These are phyloP conservation scores for Neodontobutis hainanensis DNA, from an alignment of 2,113 vertebrate genomes.

Conservation along the genomic window DNA sequence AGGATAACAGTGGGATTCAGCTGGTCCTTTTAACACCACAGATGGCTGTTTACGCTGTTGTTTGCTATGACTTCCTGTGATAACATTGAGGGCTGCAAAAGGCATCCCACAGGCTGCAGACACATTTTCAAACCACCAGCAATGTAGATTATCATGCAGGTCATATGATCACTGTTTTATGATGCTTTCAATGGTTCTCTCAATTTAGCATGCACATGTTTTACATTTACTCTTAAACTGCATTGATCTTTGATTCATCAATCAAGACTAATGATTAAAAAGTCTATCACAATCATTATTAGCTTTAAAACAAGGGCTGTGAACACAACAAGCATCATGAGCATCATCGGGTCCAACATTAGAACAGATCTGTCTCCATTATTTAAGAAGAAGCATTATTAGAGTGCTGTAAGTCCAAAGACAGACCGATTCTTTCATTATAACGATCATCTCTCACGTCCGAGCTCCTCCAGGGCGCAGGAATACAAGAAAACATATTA, in stretches of 20 bases:
- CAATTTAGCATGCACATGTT: neutral
- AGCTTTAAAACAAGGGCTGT: too few species aligned
- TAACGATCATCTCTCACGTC: neutral
- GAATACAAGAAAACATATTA: neutral
- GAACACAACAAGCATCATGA: too few species aligned
- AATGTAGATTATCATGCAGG: conserved; percentile 13
- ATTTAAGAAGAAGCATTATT: too few species aligned
- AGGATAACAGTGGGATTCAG: conserved; percentile 49
- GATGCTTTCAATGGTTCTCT: neutral
- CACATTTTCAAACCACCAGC: conserved; percentile 17
- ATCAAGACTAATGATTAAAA: too few species aligned
- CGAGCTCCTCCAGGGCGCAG: neutral
- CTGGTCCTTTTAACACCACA: conserved; percentile 54
- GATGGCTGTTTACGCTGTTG: conserved; percentile 59
- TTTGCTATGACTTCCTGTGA: conserved; percentile 46
- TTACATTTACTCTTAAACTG: too few species aligned
- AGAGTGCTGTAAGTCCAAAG: neutral
- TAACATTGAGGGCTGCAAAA: conserved; percentile 29
- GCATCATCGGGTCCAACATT: neutral
- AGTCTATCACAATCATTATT: too few species aligned
- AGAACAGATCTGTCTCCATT: too few species aligned
- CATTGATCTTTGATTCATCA: too few species aligned
- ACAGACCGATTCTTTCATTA: neutral
- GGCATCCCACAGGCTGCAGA: conserved; percentile 23
- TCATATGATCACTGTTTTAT: neutral